Evolutionary conservation across 2,888 invertebrate genomes (phyloP).

Genomic region (Notocelia uddmanniana): DNA sequence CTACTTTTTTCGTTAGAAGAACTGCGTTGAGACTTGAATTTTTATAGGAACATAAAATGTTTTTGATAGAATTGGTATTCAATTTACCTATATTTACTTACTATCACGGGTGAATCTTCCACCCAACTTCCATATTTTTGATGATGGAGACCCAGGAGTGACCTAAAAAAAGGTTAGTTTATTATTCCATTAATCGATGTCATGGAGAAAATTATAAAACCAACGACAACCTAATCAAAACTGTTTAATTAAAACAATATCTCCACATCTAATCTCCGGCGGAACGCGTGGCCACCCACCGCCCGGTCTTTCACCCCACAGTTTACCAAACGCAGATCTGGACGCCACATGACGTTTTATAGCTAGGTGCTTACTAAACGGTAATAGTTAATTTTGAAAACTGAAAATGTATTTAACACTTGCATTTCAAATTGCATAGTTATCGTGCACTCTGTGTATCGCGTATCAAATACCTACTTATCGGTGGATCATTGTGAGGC

Average conservation of each 20-base stretch:
- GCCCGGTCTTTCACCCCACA: conserved; percentile 40
- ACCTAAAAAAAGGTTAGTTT: not conserved
- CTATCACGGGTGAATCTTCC: not conserved
- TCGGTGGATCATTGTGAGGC: no score
- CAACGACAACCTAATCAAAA: conserved; percentile 21
- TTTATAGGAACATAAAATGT: no score
- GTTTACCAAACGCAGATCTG: conserved; percentile 35
- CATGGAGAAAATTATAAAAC: conserved; percentile 10
- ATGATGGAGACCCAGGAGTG: not conserved
- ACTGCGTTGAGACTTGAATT: no score
- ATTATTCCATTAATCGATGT: not conserved
- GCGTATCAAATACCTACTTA: not conserved
- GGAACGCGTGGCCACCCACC: conserved; percentile 40
- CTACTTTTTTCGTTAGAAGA: no score
- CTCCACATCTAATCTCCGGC: conserved; percentile 18
- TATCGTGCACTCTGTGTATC: not conserved
- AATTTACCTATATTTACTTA: not conserved
- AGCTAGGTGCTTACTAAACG: conserved; percentile 14
- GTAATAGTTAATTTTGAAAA: not conserved
- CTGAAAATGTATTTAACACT: not conserved
- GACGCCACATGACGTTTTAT: conserved; percentile 39
- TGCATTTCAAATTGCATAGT: not conserved
- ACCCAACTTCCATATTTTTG: not conserved
- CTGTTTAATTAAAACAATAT: conserved; percentile 32
- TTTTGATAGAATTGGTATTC: no score